These are phyloP conservation scores for Daphoenositta chrysoptera DNA, from an alignment of 2,113 vertebrate species.

Conservation along the genomic window DNA sequence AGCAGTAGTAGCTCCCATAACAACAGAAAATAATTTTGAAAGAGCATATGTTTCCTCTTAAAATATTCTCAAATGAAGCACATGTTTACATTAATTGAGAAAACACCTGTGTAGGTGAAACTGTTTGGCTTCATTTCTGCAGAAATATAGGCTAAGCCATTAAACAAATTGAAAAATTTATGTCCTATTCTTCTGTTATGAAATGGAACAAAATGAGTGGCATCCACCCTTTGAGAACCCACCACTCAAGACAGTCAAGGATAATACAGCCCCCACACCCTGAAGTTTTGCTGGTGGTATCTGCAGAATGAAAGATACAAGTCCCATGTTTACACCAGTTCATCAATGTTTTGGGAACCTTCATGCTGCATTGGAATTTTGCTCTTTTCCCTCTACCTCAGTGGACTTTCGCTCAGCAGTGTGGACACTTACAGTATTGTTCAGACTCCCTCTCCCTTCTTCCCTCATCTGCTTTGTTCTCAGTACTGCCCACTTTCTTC, in stretches of 20 bases:
- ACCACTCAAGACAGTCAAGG: not conserved
- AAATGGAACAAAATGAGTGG: not conserved
- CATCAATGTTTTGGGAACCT: not conserved
- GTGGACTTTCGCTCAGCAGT: not conserved
- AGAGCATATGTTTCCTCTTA: not conserved
- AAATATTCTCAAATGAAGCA: not conserved
- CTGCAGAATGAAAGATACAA: not conserved
- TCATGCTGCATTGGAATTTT: not conserved
- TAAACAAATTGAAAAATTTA: not conserved
- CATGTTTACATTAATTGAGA: not conserved
- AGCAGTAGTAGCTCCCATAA: not conserved
- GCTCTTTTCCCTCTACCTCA: accelerated
- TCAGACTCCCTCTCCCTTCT: not conserved
- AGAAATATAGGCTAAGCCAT: not conserved
- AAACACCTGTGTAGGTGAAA: not conserved
- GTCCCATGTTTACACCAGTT: not conserved
- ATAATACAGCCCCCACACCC: not conserved
- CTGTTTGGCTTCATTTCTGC: not conserved
- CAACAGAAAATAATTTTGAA: not conserved
- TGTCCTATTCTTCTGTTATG: not conserved
- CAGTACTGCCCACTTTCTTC: not conserved
- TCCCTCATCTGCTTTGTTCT: not conserved
- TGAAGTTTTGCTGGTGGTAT: not conserved
- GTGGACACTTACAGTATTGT: not conserved
- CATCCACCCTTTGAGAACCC: not conserved